A percentile compares a stretch with the other conserved stretches of the same genome.
Conservation (phyloP, 2,888 invertebrate species). For the Yponomeuta evonymella region DNA sequence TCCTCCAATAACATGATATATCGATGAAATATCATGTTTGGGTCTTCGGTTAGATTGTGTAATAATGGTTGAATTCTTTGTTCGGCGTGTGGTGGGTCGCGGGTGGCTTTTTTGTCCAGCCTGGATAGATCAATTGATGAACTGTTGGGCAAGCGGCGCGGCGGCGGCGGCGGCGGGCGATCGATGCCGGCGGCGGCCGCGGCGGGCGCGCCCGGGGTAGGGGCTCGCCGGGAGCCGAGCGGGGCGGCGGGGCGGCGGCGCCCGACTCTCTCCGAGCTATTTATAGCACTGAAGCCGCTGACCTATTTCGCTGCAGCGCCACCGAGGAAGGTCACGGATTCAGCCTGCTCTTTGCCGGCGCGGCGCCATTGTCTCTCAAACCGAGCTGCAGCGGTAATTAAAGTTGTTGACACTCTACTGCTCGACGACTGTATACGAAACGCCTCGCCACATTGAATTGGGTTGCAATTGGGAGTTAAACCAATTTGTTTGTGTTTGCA, state of each 20-base stretch:
- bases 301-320: conserved; percentile 74
- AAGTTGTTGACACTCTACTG: conserved; percentile 66
- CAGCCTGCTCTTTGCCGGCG: conserved; percentile 64
- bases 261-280: conserved; percentile 74
- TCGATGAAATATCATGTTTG: conserved; percentile 5
- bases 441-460: background rate
- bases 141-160: conserved; percentile 33
- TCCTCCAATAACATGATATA: conserved; percentile 5
- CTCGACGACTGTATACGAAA: conserved; percentile 26
- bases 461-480: conserved; percentile 1
- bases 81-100: background rate
- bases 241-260: conserved; percentile 59
- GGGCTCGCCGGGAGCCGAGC: conserved; percentile 24
- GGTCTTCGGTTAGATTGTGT: conserved; percentile 1
- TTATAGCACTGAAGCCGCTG: conserved; percentile 75
- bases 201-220: conserved; percentile 31
- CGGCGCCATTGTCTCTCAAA: conserved; percentile 70
- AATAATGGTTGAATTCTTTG: background rate
- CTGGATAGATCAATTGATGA: conserved; percentile 32
- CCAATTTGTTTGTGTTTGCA: background rate
- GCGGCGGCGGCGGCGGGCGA: conserved; percentile 30
- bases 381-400: conserved; percentile 72
- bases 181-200: conserved; percentile 39
- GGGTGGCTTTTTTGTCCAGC: background rate
- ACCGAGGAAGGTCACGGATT: conserved; percentile 73